Conservation (phyloP, 1,140 invertebrate species). For the Batillaria attramentaria region DNA sequence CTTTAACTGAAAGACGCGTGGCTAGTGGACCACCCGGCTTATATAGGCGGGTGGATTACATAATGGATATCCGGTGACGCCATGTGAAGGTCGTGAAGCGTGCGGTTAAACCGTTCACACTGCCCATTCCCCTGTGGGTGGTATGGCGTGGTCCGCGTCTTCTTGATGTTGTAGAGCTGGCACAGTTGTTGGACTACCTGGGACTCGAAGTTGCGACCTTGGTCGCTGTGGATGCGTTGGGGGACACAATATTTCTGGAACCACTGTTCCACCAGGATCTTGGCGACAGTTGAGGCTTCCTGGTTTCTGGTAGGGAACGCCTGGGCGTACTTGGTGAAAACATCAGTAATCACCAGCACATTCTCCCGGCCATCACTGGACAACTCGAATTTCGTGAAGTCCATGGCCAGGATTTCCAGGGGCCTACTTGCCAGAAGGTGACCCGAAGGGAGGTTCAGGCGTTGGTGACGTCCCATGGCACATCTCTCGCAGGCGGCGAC, state of each 20-base stretch:
- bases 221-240: constrained; percentile 38
- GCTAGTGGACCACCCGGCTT: too few species aligned
- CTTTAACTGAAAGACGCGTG: too few species aligned
- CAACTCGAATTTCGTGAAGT: constrained; percentile 39
- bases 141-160: constrained; percentile 16
- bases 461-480: constrained; percentile 26
- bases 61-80: too few species aligned
- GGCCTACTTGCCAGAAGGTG: constrained; percentile 26
- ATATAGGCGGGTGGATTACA: too few species aligned
- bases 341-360: constrained; percentile 51
- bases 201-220: constrained; percentile 30
- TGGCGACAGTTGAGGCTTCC: constrained; percentile 32
- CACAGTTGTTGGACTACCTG: constrained; percentile 10
- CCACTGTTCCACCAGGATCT: constrained; percentile 37
- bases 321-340: constrained; percentile 37
- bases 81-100: constrained; percentile 43
- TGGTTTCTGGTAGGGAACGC: constrained; percentile 38
- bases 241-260: constrained; percentile 38
- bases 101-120: constrained; percentile 9
- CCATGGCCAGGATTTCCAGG: constrained; percentile 40
- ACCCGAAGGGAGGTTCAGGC: constrained; percentile 17
- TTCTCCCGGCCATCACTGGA: constrained; percentile 37
- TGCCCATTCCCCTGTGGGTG: constrained; percentile 15
- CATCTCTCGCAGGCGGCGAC: constrained; percentile 36
- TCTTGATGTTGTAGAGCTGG: constrained; percentile 3